Evolutionary conservation across 1,140 invertebrate species (phyloP).

Genomic region (Drosophila jambulina): DNA sequence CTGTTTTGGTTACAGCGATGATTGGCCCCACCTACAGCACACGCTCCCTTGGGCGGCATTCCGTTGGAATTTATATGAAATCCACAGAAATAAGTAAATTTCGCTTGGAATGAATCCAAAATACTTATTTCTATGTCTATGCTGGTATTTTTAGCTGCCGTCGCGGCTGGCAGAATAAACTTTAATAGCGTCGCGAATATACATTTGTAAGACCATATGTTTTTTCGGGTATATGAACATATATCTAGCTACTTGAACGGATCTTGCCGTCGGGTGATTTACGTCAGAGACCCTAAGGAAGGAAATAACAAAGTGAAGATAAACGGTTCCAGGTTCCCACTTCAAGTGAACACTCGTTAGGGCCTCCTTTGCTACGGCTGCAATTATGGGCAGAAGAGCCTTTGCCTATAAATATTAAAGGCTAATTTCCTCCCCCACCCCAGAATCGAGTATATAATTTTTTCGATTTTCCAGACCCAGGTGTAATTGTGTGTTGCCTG

Average conservation of each 20-base stretch:
- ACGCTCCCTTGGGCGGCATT: constrained; percentile 2
- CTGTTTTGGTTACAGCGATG: constrained; percentile 9
- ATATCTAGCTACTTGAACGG: constrained; percentile 3
- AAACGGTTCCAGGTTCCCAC: background rate
- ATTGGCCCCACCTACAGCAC: background rate
- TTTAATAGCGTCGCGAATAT: constrained; percentile 55
- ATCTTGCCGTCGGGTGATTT: constrained; percentile 7
- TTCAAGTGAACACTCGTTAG: background rate
- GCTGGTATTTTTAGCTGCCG: constrained; percentile 44
- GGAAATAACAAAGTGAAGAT: background rate
- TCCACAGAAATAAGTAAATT: constrained; percentile 59
- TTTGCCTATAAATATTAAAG: constrained; percentile 55
- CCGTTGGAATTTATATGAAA: constrained; percentile 27
- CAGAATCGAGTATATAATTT: constrained; percentile 35
- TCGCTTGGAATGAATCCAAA: constrained; percentile 69
- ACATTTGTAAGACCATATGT: constrained; percentile 32
- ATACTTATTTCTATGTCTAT: constrained; percentile 39
- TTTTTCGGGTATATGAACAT: background rate
- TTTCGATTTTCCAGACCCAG: constrained; percentile 31
- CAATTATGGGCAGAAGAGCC: background rate
- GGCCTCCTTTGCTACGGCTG: background rate
- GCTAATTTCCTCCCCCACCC: constrained; percentile 31
- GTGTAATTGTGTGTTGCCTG: constrained; percentile 27
- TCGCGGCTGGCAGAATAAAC: constrained; percentile 48
- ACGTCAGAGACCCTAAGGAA: constrained; percentile 27